Conservation (phyloP, 2,888 invertebrate genomes). For the Thecocarcelia acutangulata region DNA sequence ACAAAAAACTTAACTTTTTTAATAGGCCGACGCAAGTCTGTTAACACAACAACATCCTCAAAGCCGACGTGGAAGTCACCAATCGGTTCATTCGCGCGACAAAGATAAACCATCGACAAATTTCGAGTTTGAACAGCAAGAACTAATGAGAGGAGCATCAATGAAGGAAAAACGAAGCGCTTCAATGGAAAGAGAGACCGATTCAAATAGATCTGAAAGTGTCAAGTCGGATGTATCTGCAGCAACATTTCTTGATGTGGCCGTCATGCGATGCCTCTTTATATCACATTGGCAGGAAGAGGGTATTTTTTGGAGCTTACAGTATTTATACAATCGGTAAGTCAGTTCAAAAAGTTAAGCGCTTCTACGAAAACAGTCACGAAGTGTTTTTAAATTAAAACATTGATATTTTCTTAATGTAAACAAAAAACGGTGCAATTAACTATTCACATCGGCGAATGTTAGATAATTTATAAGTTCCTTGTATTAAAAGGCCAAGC, state of each 20-base stretch:
- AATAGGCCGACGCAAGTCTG: slow-evolving; percentile 89
- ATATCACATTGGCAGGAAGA: slow-evolving; percentile 99
- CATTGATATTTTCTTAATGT: too few species aligned
- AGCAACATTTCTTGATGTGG: slow-evolving; percentile 98
- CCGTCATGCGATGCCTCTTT: slow-evolving; percentile 96
- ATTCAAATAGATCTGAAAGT: slow-evolving; percentile 84
- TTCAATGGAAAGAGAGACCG: slow-evolving; percentile 90
- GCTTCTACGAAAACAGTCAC: too few species aligned
- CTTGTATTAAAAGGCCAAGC: too few species aligned
- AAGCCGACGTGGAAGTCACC: slow-evolving; percentile 80
- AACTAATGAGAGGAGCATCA: slow-evolving; percentile 78
- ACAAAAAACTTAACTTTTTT: background rate
- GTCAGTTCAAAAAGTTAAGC: slow-evolving; percentile 6
- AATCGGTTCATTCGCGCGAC: slow-evolving; percentile 79
- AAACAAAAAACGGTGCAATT: too few species aligned
- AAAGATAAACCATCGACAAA: slow-evolving; percentile 79
- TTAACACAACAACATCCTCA: slow-evolving; percentile 85
- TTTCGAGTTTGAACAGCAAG: slow-evolving; percentile 81
- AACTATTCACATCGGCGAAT: too few species aligned
- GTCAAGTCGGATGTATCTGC: slow-evolving; percentile 85
- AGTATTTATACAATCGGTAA: slow-evolving; percentile 93
- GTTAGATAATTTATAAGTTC: too few species aligned
- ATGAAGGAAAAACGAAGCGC: slow-evolving; percentile 81
- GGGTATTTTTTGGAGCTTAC: slow-evolving; percentile 98
- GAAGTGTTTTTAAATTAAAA: too few species aligned